A percentile compares a stretch with the other conserved stretches of the same genome.
Evolutionary conservation across 2,888 invertebrate genomes (phyloP).

Genomic region (Drosophila niveifrons): DNA sequence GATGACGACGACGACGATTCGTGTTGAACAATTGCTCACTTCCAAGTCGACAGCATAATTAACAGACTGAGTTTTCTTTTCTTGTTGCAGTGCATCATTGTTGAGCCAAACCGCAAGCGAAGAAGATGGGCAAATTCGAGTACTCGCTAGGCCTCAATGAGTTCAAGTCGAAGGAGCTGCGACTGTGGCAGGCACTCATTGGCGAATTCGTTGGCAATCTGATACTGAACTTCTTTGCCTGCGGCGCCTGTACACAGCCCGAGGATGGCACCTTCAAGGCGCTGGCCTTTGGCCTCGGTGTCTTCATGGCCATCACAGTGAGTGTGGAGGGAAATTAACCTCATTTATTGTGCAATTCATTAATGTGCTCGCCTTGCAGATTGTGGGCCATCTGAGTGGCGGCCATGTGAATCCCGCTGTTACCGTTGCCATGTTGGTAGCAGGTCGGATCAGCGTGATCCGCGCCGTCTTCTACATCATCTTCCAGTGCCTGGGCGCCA

Average conservation of each 20-base stretch:
- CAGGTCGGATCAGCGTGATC: slow-evolving; percentile 91
- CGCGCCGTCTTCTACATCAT: slow-evolving; percentile 92
- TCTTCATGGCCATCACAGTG: slow-evolving; percentile 93
- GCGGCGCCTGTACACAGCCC: slow-evolving; percentile 90
- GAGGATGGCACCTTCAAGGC: slow-evolving; percentile 89
- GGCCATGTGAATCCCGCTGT: slow-evolving; percentile 98
- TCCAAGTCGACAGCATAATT: slow-evolving; percentile 51
- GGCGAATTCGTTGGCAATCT: slow-evolving; percentile 95
- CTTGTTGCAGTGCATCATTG: slow-evolving; percentile 50
- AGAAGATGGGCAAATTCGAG: slow-evolving; percentile 86
- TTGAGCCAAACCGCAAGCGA: slow-evolving; percentile 24
- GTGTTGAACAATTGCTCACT: slow-evolving; percentile 61
- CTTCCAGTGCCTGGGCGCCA: slow-evolving; percentile 93
- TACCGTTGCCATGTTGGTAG: slow-evolving; percentile 91
- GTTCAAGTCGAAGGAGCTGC: slow-evolving; percentile 88
- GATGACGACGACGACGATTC: neutral
- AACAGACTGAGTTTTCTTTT: slow-evolving; percentile 11
- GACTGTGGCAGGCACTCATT: slow-evolving; percentile 92
- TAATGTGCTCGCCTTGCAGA: slow-evolving; percentile 85
- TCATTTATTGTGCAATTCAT: neutral
- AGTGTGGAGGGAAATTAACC: slow-evolving; percentile 60
- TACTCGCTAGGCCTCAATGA: slow-evolving; percentile 90
- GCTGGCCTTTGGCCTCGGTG: slow-evolving; percentile 93
- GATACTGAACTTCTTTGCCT: slow-evolving; percentile 95
- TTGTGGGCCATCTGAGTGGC: slow-evolving; percentile 94